Conservation (phyloP, 1,140 invertebrate species). For the Drosophila sproati region DNA sequence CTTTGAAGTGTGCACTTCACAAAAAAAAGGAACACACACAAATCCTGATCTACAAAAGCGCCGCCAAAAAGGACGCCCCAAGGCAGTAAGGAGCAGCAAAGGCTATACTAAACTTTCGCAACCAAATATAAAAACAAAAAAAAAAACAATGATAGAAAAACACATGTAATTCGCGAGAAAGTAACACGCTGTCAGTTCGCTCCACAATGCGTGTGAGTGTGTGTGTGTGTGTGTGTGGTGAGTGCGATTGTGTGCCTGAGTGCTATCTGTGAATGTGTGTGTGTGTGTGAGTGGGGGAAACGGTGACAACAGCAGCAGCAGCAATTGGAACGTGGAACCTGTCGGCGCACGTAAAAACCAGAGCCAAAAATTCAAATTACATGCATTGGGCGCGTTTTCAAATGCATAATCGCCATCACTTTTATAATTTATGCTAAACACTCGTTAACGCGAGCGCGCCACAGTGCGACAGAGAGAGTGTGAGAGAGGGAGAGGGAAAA, state of each 20-base stretch:
- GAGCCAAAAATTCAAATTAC: slow-evolving; percentile 67
- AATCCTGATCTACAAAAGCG: slow-evolving; percentile 32
- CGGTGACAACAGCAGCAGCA: slow-evolving; percentile 29
- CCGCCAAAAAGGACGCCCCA: slow-evolving; percentile 52
- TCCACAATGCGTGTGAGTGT: slow-evolving; percentile 56
- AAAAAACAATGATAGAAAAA: slow-evolving; percentile 56
- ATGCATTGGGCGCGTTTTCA: slow-evolving; percentile 74
- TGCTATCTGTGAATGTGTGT: slow-evolving; percentile 39
- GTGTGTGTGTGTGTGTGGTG: slow-evolving; percentile 29
- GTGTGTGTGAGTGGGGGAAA: slow-evolving; percentile 41
- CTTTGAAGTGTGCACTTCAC: slow-evolving; percentile 60
- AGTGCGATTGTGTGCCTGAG: slow-evolving; percentile 36
- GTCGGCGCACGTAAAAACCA: slow-evolving; percentile 75
- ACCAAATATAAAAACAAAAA: slow-evolving; percentile 14
- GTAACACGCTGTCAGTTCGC: slow-evolving; percentile 80
- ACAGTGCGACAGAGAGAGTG: not conserved
- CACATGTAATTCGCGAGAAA: slow-evolving; percentile 83
- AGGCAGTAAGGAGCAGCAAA: not conserved
- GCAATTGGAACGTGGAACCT: slow-evolving; percentile 66
- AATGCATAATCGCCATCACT: slow-evolving; percentile 71
- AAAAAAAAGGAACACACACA: slow-evolving; percentile 49
- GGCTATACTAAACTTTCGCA: slow-evolving; percentile 4
- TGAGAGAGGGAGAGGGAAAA: not conserved
- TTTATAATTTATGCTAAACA: slow-evolving; percentile 73
- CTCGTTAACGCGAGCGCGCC: slow-evolving; percentile 7